Conservation (phyloP, 1,140 invertebrate species). For the Habropoda laboriosa region DNA sequence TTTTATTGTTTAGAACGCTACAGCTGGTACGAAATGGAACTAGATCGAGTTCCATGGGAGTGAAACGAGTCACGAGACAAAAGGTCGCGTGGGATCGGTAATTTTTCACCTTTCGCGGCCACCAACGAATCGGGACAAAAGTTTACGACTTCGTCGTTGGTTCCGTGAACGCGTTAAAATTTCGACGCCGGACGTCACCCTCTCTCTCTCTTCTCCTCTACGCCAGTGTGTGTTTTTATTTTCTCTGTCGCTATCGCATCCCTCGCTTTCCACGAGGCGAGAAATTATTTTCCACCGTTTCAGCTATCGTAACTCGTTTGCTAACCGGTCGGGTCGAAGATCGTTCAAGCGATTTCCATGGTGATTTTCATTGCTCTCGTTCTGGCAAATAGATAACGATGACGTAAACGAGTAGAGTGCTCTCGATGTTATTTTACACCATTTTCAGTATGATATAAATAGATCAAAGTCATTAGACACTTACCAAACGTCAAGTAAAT, state of each 20-base stretch:
- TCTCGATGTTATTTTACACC: not conserved
- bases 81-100: not conserved
- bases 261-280: not conserved
- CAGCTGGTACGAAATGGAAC: not conserved
- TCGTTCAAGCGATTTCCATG: conserved; percentile 6
- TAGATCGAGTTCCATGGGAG: not conserved
- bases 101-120: conserved; percentile 13
- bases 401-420: not conserved
- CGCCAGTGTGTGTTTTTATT: conserved; percentile 2
- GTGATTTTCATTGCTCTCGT: conserved; percentile 11
- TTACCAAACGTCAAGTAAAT: too few relatives aligned
- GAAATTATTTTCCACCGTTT: conserved; percentile 17
- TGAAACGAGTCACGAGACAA: not conserved
- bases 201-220: too few relatives aligned
- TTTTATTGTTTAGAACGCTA: not conserved
- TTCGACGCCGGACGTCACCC: not conserved
- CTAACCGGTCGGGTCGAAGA: conserved; percentile 11
- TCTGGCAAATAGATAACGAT: conserved; percentile 1
- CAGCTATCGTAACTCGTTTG: conserved; percentile 3
- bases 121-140: not conserved
- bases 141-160: conserved; percentile 16
- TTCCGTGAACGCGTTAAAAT: conserved; percentile 2
- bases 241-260: not conserved
- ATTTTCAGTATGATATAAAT: not conserved
- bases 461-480: too few relatives aligned